Evolutionary conservation across 2,888 invertebrate species (phyloP).

Genomic region (Meiosimyza platycephala): DNA sequence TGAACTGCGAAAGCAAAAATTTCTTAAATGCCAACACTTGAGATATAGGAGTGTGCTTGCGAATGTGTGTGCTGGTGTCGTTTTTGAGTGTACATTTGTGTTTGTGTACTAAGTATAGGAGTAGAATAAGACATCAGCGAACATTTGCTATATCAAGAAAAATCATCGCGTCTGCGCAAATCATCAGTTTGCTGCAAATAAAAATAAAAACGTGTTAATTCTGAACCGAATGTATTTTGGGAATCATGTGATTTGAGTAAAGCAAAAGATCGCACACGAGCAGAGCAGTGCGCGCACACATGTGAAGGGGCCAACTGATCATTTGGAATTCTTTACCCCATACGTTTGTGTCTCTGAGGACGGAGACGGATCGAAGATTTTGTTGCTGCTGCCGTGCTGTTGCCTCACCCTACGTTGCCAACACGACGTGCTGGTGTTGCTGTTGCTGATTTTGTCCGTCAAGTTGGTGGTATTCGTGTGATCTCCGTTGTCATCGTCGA

Average conservation of each 20-base stretch:
- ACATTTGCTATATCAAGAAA: constrained; percentile 24
- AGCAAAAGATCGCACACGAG: constrained; percentile 20
- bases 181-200: constrained; percentile 47
- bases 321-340: too few species aligned
- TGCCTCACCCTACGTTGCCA: background rate
- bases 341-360: too few species aligned
- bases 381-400: background rate
- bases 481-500: constrained; percentile 24
- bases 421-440: background rate
- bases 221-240: constrained; percentile 28
- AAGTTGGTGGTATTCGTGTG: constrained; percentile 13
- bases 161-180: constrained; percentile 52
- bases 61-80: background rate
- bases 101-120: constrained; percentile 54
- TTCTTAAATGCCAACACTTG: constrained; percentile 15
- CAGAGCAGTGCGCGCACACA: background rate
- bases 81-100: constrained; percentile 41
- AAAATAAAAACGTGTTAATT: constrained; percentile 10
- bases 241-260: constrained; percentile 25
- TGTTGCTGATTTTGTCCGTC: background rate
- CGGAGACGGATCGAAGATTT: too few species aligned
- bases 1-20: constrained; percentile 16
- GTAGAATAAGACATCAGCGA: constrained; percentile 30
- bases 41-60: background rate
- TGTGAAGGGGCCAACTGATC: constrained; percentile 11